A percentile compares a stretch with the other conserved stretches of the same genome.
phyloP scores from a whole-genome alignment of 1,140 invertebrate genomes.

The Drosophila pachea region DNA sequence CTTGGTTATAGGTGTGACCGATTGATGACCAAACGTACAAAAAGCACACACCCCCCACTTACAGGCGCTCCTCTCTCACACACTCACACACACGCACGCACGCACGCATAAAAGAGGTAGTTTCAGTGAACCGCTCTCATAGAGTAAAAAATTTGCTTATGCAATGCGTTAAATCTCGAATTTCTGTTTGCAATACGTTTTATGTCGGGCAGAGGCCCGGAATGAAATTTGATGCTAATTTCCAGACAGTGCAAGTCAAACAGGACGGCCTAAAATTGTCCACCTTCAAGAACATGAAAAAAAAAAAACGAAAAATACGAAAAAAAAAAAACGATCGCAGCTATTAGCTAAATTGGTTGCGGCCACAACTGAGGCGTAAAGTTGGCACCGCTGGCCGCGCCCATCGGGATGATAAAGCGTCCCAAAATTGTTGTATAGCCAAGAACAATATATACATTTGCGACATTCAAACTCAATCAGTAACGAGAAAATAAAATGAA shows the following conservation, averaged over 20 bases:
- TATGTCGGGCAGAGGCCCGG: neutral
- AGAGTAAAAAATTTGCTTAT: slow-evolving; percentile 21
- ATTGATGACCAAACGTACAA: neutral
- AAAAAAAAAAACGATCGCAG: slow-evolving; percentile 5
- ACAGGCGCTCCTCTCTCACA: neutral
- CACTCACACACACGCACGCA: neutral
- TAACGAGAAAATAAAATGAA: slow-evolving; percentile 12
- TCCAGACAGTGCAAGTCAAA: slow-evolving; percentile 61
- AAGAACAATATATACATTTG: slow-evolving; percentile 26
- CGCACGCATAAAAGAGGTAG: neutral
- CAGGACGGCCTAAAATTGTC: slow-evolving; percentile 20
- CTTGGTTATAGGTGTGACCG: slow-evolving; percentile 41
- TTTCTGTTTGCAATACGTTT: slow-evolving; percentile 49
- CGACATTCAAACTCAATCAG: slow-evolving; percentile 55
- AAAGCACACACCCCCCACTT: neutral
- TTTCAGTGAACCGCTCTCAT: neutral
- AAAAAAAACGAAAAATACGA: neutral
- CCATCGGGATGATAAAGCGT: slow-evolving; percentile 26
- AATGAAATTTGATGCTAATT: slow-evolving; percentile 69
- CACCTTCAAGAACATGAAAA: slow-evolving; percentile 1
- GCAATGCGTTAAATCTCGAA: slow-evolving; percentile 61
- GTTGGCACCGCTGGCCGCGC: slow-evolving; percentile 31
- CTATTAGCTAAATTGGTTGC: slow-evolving; percentile 67
- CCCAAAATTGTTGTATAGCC: neutral
- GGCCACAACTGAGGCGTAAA: slow-evolving; percentile 51